Conservation (phyloP, 2,113 vertebrate species). For the Nicator chloris region DNA sequence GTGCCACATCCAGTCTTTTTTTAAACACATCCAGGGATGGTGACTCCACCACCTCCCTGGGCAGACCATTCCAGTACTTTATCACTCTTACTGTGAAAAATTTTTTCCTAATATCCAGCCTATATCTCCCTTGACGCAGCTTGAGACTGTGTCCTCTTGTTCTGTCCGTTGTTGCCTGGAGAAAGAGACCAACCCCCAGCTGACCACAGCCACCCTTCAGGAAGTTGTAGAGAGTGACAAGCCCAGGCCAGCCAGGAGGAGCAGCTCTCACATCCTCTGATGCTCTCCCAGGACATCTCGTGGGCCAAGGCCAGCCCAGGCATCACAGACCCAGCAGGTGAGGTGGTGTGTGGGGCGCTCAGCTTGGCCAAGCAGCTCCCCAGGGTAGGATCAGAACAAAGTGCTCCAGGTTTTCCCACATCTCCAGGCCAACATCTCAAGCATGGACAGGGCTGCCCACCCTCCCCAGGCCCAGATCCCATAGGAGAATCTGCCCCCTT, state of each 20-base stretch:
- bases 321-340: not conserved
- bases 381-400: not conserved
- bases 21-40: too few species aligned
- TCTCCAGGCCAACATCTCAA: not conserved
- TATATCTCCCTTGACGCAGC: too few species aligned
- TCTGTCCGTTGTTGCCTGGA: too few species aligned
- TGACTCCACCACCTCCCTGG: too few species aligned
- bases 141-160: too few species aligned
- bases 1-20: too few species aligned
- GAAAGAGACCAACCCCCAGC: too few species aligned
- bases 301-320: not conserved
- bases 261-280: not conserved
- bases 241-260: not conserved
- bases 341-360: not conserved
- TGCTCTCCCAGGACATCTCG: not conserved
- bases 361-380: not conserved
- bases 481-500: not conserved
- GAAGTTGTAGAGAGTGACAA: too few species aligned
- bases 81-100: too few species aligned
- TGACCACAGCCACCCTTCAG: too few species aligned
- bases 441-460: rapidly evolving
- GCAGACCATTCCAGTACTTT: too few species aligned
- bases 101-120: too few species aligned
- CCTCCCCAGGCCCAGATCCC: not conserved
- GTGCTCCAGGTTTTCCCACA: not conserved